Percentiles rank a stretch among this genome's conserved stretches.
Evolutionary conservation across 2,888 invertebrate species (phyloP).

Genomic region (Heliconius aoede): DNA sequence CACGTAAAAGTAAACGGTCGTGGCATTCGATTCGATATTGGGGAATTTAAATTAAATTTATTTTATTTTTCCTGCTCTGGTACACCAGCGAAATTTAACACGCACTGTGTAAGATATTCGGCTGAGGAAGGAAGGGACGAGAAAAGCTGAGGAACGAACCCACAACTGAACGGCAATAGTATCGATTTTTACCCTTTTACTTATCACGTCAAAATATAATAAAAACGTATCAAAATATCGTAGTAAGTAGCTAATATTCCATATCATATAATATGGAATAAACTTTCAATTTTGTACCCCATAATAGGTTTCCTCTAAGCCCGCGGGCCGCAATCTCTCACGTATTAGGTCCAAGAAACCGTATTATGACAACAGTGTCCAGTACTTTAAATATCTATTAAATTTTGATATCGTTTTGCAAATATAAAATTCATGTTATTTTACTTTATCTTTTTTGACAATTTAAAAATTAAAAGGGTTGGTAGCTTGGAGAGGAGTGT

Average conservation of each 20-base stretch:
- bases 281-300: constrained; percentile 31
- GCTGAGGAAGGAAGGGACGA: no score
- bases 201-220: no score
- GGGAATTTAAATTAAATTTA: no score
- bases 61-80: no score
- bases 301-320: constrained; percentile 52
- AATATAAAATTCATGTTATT: background rate
- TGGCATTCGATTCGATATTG: no score
- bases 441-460: background rate
- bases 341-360: constrained; percentile 54
- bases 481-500: background rate
- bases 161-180: no score
- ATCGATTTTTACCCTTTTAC: no score
- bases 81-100: no score
- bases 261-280: background rate
- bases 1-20: no score
- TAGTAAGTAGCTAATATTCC: background rate
- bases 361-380: constrained; percentile 29
- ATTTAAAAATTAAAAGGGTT: background rate
- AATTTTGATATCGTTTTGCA: background rate
- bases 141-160: no score
- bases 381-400: constrained; percentile 26
- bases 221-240: background rate
- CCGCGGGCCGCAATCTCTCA: constrained; percentile 59
- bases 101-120: no score